Evolutionary conservation across 2,113 vertebrate species (phyloP).

Genomic region (Triplophysa dalaica): DNA sequence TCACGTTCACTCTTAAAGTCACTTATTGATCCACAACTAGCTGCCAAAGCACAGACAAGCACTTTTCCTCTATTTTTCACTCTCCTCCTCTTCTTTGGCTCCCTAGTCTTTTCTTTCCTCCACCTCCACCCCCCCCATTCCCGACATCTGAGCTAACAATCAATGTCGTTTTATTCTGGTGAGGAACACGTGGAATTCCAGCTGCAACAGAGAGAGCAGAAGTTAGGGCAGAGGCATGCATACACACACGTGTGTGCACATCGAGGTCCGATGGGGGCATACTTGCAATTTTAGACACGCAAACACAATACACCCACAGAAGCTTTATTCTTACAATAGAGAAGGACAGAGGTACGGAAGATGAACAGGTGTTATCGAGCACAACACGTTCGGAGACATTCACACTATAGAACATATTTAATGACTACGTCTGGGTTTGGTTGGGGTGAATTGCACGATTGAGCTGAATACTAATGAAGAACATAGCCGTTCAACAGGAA

Average conservation of each 20-base stretch:
- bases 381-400: not conserved
- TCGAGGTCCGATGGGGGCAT: conserved; percentile 20
- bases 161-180: conserved; percentile 72
- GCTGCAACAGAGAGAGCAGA: conserved; percentile 54
- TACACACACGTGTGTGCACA: conserved; percentile 22
- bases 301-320: conserved; percentile 12
- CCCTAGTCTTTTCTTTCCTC: conserved; percentile 26
- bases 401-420: conserved; percentile 37
- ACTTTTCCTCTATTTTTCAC: conserved; percentile 41
- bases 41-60: conserved; percentile 43
- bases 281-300: conserved; percentile 5
- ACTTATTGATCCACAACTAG: conserved; percentile 58
- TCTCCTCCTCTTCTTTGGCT: conserved; percentile 47
- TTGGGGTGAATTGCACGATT: conserved; percentile 25
- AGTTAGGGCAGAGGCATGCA: conserved; percentile 23
- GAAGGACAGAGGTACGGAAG: not conserved
- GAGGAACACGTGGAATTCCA: conserved; percentile 72
- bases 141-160: conserved; percentile 72
- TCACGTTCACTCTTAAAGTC: conserved; percentile 62
- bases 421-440: conserved; percentile 25
- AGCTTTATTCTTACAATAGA: conserved; percentile 9
- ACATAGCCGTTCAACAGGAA: conserved; percentile 19
- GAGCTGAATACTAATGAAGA: conserved; percentile 32
- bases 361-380: conserved; percentile 28
- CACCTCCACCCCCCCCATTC: conserved; percentile 31